A percentile compares a stretch with the other conserved stretches of the same genome.
phyloP scores from a whole-genome alignment of 64 coral and sea anemone genomes.

The Montipora cactus region DNA sequence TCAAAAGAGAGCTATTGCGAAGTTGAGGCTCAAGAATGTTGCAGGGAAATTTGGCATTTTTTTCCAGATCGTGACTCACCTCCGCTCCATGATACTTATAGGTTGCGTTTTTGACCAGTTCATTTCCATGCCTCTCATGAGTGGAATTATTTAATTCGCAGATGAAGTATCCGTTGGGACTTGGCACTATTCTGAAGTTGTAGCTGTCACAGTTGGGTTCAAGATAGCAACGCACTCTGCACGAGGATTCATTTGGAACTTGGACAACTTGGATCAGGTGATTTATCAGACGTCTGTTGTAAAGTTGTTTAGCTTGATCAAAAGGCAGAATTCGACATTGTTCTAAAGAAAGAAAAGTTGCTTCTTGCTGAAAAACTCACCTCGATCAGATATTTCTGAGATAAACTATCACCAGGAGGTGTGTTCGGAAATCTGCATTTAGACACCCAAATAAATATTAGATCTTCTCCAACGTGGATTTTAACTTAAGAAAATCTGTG shows the following conservation, averaged over 20 bases:
- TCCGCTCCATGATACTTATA: neutral
- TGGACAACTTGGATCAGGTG: neutral
- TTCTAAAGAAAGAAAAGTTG: neutral
- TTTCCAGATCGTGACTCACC: neutral
- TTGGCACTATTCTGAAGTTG: neutral
- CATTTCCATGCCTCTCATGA: neutral
- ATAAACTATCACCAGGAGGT: no score
- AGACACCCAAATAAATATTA: no score
- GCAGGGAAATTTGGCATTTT: no score
- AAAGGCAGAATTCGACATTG: neutral
- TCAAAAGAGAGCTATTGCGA: no score
- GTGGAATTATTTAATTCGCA: conserved; percentile 5
- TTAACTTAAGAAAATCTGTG: no score
- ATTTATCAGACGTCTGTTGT: neutral
- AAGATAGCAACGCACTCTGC: neutral
- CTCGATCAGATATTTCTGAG: no score
- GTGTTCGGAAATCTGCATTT: no score
- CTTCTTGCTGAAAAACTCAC: neutral
- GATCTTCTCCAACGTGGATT: no score
- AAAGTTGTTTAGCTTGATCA: neutral
- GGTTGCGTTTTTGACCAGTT: neutral
- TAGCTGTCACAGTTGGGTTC: neutral
- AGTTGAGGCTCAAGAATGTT: no score
- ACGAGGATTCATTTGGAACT: neutral
- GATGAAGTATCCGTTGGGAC: neutral